These are phyloP conservation scores for Phymanthus crucifer DNA, from an alignment of 92 coral and sea anemone genomes.

Conservation along the genomic window DNA sequence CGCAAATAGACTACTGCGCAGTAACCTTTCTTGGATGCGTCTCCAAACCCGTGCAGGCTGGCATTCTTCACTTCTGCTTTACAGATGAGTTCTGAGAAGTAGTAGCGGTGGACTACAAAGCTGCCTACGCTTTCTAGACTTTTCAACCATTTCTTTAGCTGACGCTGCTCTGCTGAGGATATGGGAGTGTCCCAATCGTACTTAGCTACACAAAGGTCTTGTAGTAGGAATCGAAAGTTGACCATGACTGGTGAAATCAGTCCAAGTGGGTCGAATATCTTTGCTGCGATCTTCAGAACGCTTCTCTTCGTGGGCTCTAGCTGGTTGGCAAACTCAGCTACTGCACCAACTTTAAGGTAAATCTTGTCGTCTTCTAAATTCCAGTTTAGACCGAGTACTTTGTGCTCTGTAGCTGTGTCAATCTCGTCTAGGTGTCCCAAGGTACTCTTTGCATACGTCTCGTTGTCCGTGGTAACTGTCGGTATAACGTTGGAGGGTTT, in stretches of 20 bases:
- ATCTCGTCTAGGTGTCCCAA: not conserved
- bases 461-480: slow-evolving; percentile 4
- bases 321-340: not conserved
- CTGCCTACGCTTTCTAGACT: slow-evolving; percentile 29
- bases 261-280: slow-evolving; percentile 36
- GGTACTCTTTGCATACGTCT: slow-evolving; percentile 14
- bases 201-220: slow-evolving; percentile 20
- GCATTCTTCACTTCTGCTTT: not conserved
- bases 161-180: not conserved
- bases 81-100: no score
- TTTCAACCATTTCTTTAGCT: no score
- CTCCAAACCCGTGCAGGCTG: slow-evolving; percentile 17
- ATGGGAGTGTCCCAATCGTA: slow-evolving; percentile 31
- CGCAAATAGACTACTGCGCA: slow-evolving; percentile 38
- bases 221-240: slow-evolving; percentile 21
- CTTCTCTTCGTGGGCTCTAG: slow-evolving; percentile 14
- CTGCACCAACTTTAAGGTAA: slow-evolving; percentile 1
- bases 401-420: not conserved
- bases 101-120: not conserved
- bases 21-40: slow-evolving; percentile 35
- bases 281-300: slow-evolving; percentile 11
- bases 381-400: slow-evolving; percentile 26
- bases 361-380: slow-evolving; percentile 15
- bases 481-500: not conserved
- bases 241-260: not conserved